These are phyloP conservation scores for Hypocryptadius cinnamomeus DNA, from an alignment of 2,113 vertebrate species.

Conservation along the genomic window DNA sequence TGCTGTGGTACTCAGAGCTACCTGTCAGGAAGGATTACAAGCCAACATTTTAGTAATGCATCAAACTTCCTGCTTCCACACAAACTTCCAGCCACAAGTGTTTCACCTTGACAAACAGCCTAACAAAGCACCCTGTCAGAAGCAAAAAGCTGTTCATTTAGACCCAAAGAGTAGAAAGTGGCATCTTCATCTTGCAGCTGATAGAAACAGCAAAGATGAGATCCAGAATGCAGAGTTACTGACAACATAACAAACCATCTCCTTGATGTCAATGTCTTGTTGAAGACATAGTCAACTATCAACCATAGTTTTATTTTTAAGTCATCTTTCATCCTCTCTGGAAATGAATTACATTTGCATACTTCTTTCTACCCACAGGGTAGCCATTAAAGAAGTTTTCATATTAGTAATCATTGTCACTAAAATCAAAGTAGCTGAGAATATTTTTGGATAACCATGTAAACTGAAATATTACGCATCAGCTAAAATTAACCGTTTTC, in stretches of 20 bases:
- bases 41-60: neutral
- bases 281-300: neutral
- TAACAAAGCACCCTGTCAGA: neutral
- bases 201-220: neutral
- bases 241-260: neutral
- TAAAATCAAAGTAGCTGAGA: neutral
- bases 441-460: neutral
- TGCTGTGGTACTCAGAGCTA: neutral
- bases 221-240: neutral
- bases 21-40: neutral
- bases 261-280: neutral
- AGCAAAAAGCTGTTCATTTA: neutral
- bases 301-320: neutral
- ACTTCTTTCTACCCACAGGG: neutral
- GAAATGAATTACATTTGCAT: conserved; percentile 6
- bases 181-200: neutral
- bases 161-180: neutral
- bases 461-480: neutral
- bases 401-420: neutral
- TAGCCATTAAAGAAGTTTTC: neutral
- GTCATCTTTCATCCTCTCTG: neutral
- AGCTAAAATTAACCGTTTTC: neutral
- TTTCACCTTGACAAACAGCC: neutral
- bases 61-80: neutral
- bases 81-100: neutral